These are phyloP conservation scores for Macrotrachela quadricornifera DNA, from an alignment of 1,140 invertebrate genomes.

Conservation along the genomic window DNA sequence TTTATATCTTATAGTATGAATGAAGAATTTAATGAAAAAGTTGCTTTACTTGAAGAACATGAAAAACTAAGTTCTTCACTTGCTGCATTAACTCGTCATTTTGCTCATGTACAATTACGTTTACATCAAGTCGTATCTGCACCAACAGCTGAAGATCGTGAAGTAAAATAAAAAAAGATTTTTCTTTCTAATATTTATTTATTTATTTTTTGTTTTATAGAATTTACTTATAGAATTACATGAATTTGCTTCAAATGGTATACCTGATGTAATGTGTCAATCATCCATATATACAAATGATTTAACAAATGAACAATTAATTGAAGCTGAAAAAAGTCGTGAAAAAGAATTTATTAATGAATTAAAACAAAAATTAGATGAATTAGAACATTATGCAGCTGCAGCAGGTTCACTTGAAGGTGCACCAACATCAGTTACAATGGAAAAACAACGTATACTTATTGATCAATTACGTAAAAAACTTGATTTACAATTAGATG, in stretches of 20 bases:
- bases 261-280: constrained; percentile 36
- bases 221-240: constrained; percentile 67
- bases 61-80: constrained; percentile 85
- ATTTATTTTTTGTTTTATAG: too few relatives aligned
- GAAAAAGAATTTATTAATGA: constrained; percentile 67
- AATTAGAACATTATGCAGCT: constrained; percentile 78
- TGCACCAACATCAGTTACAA: constrained; percentile 52
- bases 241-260: constrained; percentile 88
- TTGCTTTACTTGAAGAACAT: constrained; percentile 40
- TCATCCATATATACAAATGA: not conserved
- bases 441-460: constrained; percentile 68
- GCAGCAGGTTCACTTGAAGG: constrained; percentile 37
- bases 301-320: constrained; percentile 38
- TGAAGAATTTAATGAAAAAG: too few relatives aligned
- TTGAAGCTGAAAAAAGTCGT: constrained; percentile 43
- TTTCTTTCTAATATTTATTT: too few relatives aligned
- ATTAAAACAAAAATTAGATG: constrained; percentile 69
- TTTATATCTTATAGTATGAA: too few relatives aligned
- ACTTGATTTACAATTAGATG: constrained; percentile 36
- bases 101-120: constrained; percentile 88
- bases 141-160: constrained; percentile 42
- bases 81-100: constrained; percentile 83
- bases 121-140: constrained; percentile 81
- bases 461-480: constrained; percentile 55
- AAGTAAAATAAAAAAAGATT: constrained; percentile 38